Evolutionary conservation across 2,888 invertebrate species (phyloP).

Genomic region (Dryadula phaetusa): DNA sequence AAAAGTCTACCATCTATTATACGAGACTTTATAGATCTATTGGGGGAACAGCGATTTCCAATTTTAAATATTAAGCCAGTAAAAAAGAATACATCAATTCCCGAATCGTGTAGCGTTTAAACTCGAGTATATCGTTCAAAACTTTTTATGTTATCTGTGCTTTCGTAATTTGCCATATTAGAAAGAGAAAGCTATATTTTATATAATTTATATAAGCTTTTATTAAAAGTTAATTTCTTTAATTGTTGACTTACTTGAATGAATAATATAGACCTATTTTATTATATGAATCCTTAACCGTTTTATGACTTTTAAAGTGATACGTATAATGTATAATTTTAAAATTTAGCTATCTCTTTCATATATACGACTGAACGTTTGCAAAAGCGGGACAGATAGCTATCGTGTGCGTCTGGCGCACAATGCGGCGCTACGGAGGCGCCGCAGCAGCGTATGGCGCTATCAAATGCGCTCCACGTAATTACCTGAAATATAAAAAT

Average conservation of each 20-base stretch:
- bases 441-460: slow-evolving; percentile 75
- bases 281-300: neutral
- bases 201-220: neutral
- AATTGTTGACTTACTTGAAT: neutral
- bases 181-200: slow-evolving; percentile 20
- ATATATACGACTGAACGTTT: neutral
- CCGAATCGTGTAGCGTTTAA: neutral
- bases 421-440: slow-evolving; percentile 71
- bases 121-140: neutral
- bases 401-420: slow-evolving; percentile 61
- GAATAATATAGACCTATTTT: neutral
- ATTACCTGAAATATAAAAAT: slow-evolving; percentile 87
- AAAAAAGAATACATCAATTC: slow-evolving; percentile 14
- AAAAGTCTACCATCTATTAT: slow-evolving; percentile 27
- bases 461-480: slow-evolving; percentile 83
- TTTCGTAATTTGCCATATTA: neutral
- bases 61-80: slow-evolving; percentile 19
- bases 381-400: slow-evolving; percentile 43
- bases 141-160: slow-evolving; percentile 13
- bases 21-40: slow-evolving; percentile 22
- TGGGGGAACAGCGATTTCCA: slow-evolving; percentile 11
- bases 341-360: slow-evolving; percentile 10
- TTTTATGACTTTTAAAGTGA: neutral
- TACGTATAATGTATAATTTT: neutral
- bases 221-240: neutral